A percentile compares a stretch with the other conserved stretches of the same genome.
These are phyloP conservation scores for Acromyrmex charruanus DNA, from an alignment of 1,140 invertebrate genomes.

Conservation along the genomic window DNA sequence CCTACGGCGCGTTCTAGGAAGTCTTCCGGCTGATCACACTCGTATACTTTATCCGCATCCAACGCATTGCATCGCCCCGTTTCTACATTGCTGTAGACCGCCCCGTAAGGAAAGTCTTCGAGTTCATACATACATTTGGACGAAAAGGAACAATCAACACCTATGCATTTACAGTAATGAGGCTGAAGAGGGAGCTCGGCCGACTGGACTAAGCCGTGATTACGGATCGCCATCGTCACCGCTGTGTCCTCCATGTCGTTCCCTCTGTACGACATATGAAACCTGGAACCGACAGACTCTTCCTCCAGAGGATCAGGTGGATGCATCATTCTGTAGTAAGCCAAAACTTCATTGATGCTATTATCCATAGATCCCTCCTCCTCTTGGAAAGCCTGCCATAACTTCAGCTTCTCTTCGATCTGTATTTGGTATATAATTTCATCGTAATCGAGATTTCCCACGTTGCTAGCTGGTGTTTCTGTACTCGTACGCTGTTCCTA, in stretches of 20 bases:
- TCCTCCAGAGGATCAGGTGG: conserved; percentile 81
- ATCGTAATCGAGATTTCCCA: conserved; percentile 66
- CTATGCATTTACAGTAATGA: conserved; percentile 56
- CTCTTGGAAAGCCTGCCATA: conserved; percentile 91
- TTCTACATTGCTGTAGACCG: conserved; percentile 61
- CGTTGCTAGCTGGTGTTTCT: conserved; percentile 39
- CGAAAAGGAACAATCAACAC: conserved; percentile 61
- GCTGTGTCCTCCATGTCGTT: conserved; percentile 87
- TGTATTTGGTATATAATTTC: conserved; percentile 73
- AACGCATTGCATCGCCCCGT: conserved; percentile 58
- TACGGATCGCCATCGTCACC: conserved; percentile 88
- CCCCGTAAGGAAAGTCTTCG: conserved; percentile 32
- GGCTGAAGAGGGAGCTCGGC: conserved; percentile 85
- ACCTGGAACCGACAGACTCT: conserved; percentile 77
- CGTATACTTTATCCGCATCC: conserved; percentile 78
- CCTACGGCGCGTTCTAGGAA: conserved; percentile 90
- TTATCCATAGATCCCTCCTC: conserved; percentile 91
- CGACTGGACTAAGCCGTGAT: conserved; percentile 81
- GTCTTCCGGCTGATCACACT: conserved; percentile 85
- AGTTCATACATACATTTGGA: conserved; percentile 36
- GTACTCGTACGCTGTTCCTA: conserved; percentile 62
- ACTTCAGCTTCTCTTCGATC: conserved; percentile 79
- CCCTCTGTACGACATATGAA: conserved; percentile 86
- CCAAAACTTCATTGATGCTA: conserved; percentile 90
- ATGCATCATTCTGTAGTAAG: conserved; percentile 87